These are phyloP conservation scores for Eumacrocentrus americanus DNA, from an alignment of 2,888 invertebrate species.

Conservation along the genomic window DNA sequence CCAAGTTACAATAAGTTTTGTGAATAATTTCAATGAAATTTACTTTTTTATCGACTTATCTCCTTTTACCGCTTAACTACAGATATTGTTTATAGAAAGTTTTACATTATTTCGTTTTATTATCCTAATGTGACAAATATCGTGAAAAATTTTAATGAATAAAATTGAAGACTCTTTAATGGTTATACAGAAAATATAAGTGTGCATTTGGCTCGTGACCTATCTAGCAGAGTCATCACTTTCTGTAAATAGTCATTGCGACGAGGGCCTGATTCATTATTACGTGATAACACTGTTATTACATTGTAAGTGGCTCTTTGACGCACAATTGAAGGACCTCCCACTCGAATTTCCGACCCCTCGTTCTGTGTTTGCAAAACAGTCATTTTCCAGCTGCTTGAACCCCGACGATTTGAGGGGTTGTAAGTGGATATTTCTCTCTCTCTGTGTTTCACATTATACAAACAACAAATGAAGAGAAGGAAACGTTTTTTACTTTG, in stretches of 20 bases:
- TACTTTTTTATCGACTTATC: not conserved
- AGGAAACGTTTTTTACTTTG: no score
- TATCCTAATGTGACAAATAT: no score
- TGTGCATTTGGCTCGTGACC: not conserved
- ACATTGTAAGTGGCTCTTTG: not conserved
- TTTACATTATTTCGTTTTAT: not conserved
- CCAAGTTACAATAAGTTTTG: no score
- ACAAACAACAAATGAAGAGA: no score
- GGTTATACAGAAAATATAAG: not conserved
- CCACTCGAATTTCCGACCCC: not conserved
- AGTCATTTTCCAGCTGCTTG: slow-evolving; percentile 4
- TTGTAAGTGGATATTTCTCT: not conserved
- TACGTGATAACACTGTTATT: not conserved
- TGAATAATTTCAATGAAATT: no score
- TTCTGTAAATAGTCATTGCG: not conserved
- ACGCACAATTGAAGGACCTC: not conserved
- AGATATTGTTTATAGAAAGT: not conserved
- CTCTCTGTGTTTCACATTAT: not conserved
- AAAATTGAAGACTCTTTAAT: not conserved
- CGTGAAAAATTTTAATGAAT: not conserved
- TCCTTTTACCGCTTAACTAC: no score
- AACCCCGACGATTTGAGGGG: not conserved
- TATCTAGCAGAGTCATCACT: not conserved
- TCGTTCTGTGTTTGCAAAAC: slow-evolving; percentile 1
- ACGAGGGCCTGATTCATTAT: not conserved